Evolutionary conservation across 2,888 invertebrate species (phyloP).

Genomic region (Girardia tigrina): DNA sequence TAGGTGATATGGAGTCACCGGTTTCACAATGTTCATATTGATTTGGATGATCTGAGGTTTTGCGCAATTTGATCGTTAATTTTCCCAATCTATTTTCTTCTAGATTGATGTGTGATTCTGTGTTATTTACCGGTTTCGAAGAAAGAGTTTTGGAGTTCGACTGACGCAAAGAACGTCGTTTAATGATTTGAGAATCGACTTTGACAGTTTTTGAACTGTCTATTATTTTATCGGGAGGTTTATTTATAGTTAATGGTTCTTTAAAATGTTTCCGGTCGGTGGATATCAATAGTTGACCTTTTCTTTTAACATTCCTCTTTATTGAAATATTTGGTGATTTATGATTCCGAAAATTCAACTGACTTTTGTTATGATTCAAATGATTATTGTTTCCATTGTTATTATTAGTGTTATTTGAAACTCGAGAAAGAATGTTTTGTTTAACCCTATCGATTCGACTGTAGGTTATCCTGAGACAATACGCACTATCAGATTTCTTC

Average conservation of each 20-base stretch:
- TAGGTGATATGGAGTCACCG: neutral
- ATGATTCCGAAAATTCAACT: neutral
- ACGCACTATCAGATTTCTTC: neutral
- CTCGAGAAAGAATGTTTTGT: neutral
- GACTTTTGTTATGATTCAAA: too few species aligned
- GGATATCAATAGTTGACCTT: neutral
- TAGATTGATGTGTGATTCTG: neutral
- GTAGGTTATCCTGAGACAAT: neutral
- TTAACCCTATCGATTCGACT: neutral
- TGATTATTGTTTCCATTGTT: too few species aligned
- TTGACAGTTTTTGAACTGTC: neutral
- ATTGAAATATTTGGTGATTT: neutral
- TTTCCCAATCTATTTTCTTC: neutral
- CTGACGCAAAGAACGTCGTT: neutral
- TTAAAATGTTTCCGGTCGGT: neutral
- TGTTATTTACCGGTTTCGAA: neutral
- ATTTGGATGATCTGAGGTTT: neutral
- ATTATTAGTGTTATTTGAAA: neutral
- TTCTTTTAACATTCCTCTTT: neutral
- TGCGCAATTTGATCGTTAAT: neutral
- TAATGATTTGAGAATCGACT: neutral
- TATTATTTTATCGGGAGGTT: neutral
- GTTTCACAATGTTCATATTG: constrained; percentile 5
- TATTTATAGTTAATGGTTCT: neutral
- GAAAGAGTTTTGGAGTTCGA: constrained; percentile 15